Evolutionary conservation across 2,113 vertebrate genomes (phyloP), one percentile per base, ranked within the genome.

Genomic region (Zeus faber): DNA sequence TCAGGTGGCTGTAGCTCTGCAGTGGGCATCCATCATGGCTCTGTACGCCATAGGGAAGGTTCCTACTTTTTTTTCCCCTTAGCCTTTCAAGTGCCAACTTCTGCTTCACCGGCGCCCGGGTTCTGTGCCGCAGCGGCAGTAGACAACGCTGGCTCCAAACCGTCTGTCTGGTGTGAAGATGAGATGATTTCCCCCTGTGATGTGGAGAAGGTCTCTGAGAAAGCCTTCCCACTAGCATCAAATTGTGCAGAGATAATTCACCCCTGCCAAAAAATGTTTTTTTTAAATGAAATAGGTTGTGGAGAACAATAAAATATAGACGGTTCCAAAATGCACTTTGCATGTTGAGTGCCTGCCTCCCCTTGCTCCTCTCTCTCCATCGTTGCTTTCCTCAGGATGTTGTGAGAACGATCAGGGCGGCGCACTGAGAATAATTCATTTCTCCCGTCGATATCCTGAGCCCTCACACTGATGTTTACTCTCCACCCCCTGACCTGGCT

Each of bases 11-110:
- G 71, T 72, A 70, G 81, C 72, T 82, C 71, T 87, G 85, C 81
- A 87, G 83, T 83, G 74, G 74, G 76, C 79, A 86, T 88, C 85
- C 85, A 88, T 89, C 85, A 90, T 57, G 70, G 62, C 72, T 74
- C 59, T 65, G 72, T 74, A n/a, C 60, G 62, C 82, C 81, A 79
- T 74, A 81, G 85, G 81, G 70, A 70, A 67, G 70, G n/a, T n/a
- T n/a, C n/a, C n/a, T n/a, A n/a, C n/a, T n/a, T 79, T 83, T 81
- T 75, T 74, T 65, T 58, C 72, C 81, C 76, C 73, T 62, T 67
- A 62, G 71, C 83, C 68, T 65, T 57, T 51, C n/a, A 60, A 73
- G 65, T 53, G 70, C 72, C 73, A 77, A 80, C 78, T 63, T 78
- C 65, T 51, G 67, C 74, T 73, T 69, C 65, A 41, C 27, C 73